Percentiles rank a stretch among this genome's conserved stretches.
Evolutionary conservation across 2,888 invertebrate genomes (phyloP).

Genomic region (Escarpia spicata): DNA sequence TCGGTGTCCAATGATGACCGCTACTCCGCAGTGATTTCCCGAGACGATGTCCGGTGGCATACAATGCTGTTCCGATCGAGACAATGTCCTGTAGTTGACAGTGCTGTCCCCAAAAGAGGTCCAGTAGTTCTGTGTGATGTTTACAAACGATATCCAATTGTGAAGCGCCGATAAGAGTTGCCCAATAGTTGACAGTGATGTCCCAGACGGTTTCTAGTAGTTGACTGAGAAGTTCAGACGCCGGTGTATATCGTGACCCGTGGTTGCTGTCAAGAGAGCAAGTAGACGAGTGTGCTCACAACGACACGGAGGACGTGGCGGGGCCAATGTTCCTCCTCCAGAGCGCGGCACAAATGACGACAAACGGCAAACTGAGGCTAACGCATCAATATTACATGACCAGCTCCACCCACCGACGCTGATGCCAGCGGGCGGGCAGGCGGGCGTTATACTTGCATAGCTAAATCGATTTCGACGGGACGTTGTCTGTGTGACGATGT

Average conservation of each 20-base stretch:
- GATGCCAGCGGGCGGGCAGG: background rate
- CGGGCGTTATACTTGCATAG: background rate
- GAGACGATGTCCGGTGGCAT: background rate
- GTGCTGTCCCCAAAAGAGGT: too few relatives aligned
- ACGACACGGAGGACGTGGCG: background rate
- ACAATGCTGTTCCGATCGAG: too few relatives aligned
- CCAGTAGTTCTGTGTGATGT: too few relatives aligned
- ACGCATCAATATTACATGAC: slow-evolving; percentile 2
- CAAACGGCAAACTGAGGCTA: slow-evolving; percentile 12
- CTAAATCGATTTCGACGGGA: slow-evolving; percentile 12
- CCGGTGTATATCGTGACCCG: background rate
- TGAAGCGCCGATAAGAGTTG: background rate
- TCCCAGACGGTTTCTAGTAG: background rate
- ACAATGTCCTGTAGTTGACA: too few relatives aligned
- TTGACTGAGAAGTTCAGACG: background rate
- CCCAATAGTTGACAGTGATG: background rate
- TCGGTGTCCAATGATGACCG: background rate
- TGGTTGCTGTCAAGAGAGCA: background rate
- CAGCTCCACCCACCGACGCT: background rate
- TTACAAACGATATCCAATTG: too few relatives aligned
- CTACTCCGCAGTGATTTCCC: background rate
- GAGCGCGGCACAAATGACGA: background rate
- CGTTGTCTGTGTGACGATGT: background rate
- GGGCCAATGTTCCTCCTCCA: background rate
- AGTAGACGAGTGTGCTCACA: background rate